Percentiles rank a stretch among this genome's conserved stretches.
Evolutionary conservation across 1,140 invertebrate genomes (phyloP).

Genomic region (Venturia canescens): DNA sequence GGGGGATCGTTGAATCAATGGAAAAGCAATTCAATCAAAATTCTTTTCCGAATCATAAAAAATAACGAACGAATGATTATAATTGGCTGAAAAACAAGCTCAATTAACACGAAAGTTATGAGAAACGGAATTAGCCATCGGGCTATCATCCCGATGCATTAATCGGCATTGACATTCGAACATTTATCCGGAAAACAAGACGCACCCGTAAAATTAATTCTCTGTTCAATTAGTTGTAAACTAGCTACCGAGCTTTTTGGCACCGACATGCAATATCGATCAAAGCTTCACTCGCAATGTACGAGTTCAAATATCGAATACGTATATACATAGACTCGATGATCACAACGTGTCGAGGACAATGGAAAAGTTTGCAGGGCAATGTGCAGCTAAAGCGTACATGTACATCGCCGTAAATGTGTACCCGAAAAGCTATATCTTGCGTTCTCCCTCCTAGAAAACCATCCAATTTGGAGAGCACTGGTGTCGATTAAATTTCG

Average conservation of each 20-base stretch:
- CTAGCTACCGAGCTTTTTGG: not conserved
- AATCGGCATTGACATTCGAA: not conserved
- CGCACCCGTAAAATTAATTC: not conserved
- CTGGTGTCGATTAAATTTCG: conserved; percentile 60
- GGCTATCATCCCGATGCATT: not conserved
- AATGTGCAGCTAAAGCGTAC: not conserved
- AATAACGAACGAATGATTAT: too few relatives aligned
- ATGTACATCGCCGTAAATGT: not conserved
- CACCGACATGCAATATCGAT: conserved; percentile 2
- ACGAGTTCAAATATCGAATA: not conserved
- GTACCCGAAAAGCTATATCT: not conserved
- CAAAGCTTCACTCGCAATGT: not conserved
- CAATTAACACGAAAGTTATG: too few relatives aligned
- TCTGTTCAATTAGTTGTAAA: conserved; percentile 1
- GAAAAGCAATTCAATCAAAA: too few relatives aligned
- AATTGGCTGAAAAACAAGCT: too few relatives aligned
- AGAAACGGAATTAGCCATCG: too few relatives aligned
- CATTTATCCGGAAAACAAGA: not conserved
- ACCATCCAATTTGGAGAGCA: conserved; percentile 39
- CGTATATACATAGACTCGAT: not conserved
- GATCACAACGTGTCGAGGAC: conserved; percentile 51
- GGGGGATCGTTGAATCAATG: too few relatives aligned
- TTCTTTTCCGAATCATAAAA: too few relatives aligned
- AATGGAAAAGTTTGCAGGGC: not conserved
- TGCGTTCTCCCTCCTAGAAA: not conserved